Base-by-base conservation (phyloP, 2,797 vertebrate genomes). In the Falco berigora region DNA sequence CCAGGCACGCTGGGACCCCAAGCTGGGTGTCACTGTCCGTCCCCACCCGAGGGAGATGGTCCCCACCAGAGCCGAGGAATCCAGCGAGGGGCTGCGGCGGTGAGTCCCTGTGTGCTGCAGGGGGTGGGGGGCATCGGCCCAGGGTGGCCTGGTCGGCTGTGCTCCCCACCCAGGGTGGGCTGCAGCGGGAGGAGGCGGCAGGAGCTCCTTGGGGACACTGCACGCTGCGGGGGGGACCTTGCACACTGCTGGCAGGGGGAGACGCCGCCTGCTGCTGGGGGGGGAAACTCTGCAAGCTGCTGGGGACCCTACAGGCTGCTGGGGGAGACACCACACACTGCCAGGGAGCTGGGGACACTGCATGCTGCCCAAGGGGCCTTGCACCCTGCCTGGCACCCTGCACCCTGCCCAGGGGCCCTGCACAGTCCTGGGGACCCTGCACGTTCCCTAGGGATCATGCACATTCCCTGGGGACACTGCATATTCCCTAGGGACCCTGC, bases 81-180 rank as follows among this genome's bases (percentile, higher is more conserved):
- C 21, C 44, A 5, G 4, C 10, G 36, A 38, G 36, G 36, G 36
- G 36, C 36, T 38, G 36, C 36, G 62, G 46, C 81, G 18, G 4
- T 2, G 46, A 19, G 25, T 32, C 20, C 28, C 32, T 10, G 2
- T 8, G 2, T 5, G 14, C 44, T 62, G 77, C 2, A 3, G 16
- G 5, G 32, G n/a, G 4, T 6, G 9, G 40, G 23, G 25, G 49
- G 18, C 58, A 56, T 27, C 56, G n/a, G 61, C 49, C 42, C n/a
- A 8, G 40, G 12, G 67, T 20, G 47, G 67, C 27, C 9, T 10
- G 42, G 4, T 30, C 10, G 30, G 28, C 32, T 8, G 46, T 3
- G 71, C 28, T 21, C 55, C 25, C 50, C 23, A 36, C 66, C 36
- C 8, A 1, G 0, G 1, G 16, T 1, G 44, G 55, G 69, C 47